Conservation (phyloP, 2,797 vertebrate genomes). For the Enoplosus armatus region DNA sequence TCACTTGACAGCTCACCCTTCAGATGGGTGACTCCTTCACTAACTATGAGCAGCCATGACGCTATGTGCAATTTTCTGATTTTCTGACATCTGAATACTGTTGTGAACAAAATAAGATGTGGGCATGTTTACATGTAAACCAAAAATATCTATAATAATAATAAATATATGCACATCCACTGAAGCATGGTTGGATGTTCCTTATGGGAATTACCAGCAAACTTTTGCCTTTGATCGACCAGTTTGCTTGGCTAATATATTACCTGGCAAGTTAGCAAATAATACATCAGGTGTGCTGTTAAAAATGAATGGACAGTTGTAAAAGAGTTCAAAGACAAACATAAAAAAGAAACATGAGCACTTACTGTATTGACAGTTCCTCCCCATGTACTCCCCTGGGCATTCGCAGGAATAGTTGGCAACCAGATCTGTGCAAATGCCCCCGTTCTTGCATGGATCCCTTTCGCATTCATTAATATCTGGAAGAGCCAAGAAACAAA, state of each 20-base stretch:
- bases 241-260: conserved; percentile 6
- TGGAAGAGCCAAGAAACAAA: conserved; percentile 69
- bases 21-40: too few relatives aligned
- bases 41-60: too few relatives aligned
- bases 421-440: conserved; percentile 95
- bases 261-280: background rate
- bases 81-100: too few relatives aligned
- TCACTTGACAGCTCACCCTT: too few relatives aligned
- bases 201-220: conserved; percentile 20
- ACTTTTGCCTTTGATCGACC: conserved; percentile 14
- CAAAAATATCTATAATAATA: background rate
- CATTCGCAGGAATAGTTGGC: conserved; percentile 99
- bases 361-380: conserved; percentile 98
- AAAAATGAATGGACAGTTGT: conserved; percentile 24
- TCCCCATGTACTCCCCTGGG: conserved; percentile 98
- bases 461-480: conserved; percentile 98
- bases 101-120: too few relatives aligned
- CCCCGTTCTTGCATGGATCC: conserved; percentile 96
- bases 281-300: conserved; percentile 19
- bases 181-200: background rate
- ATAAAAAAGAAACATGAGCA: conserved; percentile 58
- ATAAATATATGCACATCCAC: background rate
- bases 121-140: background rate
- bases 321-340: conserved; percentile 43
- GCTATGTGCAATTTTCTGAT: too few relatives aligned